phyloP scores from a whole-genome alignment of 2,113 vertebrate species.

The Lampris incognitus region DNA sequence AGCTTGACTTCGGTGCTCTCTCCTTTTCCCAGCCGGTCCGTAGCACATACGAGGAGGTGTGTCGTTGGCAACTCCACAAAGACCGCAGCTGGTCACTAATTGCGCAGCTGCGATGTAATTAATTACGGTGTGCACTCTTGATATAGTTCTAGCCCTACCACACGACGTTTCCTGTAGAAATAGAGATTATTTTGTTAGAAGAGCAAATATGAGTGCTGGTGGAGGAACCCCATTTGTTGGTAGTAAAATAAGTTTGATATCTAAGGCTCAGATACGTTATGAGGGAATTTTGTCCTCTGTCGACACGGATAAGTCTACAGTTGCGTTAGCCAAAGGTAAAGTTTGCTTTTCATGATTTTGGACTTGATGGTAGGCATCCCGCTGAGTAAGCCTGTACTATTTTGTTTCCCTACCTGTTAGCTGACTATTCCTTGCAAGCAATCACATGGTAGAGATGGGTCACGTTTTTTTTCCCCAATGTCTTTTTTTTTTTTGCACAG shows the following conservation, averaged over 20 bases:
- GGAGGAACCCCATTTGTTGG: constrained; percentile 90
- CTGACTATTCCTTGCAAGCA: not conserved
- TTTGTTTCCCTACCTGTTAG: not conserved
- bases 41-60: not conserved
- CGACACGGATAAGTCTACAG: constrained; percentile 95
- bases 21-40: too few relatives aligned
- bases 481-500: constrained; percentile 68
- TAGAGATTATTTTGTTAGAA: not conserved
- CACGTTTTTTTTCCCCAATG: not conserved
- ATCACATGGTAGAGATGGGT: not conserved
- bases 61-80: constrained; percentile 44
- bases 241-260: constrained; percentile 93
- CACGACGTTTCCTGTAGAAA: not conserved
- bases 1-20: too few relatives aligned
- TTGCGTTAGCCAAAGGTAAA: constrained; percentile 91
- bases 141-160: not conserved
- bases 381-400: not conserved
- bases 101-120: constrained; percentile 10
- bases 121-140: accelerated
- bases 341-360: constrained; percentile 7
- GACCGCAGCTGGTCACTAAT: constrained; percentile 56
- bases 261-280: constrained; percentile 94
- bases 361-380: not conserved
- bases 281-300: constrained; percentile 92
- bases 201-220: constrained; percentile 85